phyloP scores from a whole-genome alignment of 1,140 invertebrate genomes.

The Nomia melanderi region DNA sequence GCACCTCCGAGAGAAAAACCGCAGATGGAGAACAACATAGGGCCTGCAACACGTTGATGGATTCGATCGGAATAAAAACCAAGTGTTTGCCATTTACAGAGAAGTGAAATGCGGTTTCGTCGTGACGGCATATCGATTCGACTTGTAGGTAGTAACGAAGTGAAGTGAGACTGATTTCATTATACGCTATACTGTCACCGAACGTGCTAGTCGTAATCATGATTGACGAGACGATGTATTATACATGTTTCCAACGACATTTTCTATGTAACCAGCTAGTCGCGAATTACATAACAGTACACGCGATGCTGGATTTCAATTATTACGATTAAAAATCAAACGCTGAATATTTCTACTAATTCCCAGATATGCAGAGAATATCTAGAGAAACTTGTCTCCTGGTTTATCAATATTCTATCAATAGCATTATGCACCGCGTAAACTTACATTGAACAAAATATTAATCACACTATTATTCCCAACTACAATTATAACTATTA shows the following conservation, averaged over 20 bases:
- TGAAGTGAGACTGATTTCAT: conserved; percentile 52
- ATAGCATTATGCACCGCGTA: too few relatives aligned
- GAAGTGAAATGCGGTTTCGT: conserved; percentile 31
- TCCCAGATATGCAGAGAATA: too few relatives aligned
- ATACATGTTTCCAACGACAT: conserved; percentile 40
- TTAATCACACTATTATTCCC: too few relatives aligned
- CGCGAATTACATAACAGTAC: conserved; percentile 33
- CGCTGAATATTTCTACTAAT: neutral
- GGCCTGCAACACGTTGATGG: neutral
- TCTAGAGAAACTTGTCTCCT: too few relatives aligned
- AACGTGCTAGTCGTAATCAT: conserved; percentile 50
- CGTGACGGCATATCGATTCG: conserved; percentile 26
- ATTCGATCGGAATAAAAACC: neutral
- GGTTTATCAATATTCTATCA: too few relatives aligned
- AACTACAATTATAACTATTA: too few relatives aligned
- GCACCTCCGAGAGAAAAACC: neutral
- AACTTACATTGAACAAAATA: too few relatives aligned
- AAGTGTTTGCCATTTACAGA: neutral
- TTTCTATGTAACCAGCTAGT: conserved; percentile 49
- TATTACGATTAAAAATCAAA: neutral
- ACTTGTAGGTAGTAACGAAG: conserved; percentile 12
- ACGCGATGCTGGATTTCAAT: neutral
- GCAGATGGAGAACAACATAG: neutral
- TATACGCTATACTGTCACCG: conserved; percentile 52
- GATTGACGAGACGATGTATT: conserved; percentile 60